Evolutionary conservation across 1,140 invertebrate genomes (phyloP).

Genomic region (Tetranychus cinnabarinus): DNA sequence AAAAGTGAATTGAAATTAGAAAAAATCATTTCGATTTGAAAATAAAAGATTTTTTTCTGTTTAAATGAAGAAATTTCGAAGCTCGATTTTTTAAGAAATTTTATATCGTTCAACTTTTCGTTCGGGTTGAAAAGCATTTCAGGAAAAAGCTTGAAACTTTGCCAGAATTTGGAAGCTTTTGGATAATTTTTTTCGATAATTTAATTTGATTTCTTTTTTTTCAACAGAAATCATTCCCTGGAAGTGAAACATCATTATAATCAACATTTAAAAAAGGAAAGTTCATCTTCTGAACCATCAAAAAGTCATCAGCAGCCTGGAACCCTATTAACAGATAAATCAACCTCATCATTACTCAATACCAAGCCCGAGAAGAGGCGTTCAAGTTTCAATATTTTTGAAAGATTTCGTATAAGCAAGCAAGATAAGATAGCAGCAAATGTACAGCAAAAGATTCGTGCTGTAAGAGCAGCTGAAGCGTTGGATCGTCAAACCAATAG

Average conservation of each 20-base stretch:
- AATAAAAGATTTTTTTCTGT: no score
- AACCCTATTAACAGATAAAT: background rate
- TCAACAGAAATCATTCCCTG: constrained; percentile 12
- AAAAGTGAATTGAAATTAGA: no score
- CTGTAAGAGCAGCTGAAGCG: constrained; percentile 15
- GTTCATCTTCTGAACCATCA: background rate
- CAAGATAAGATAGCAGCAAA: constrained; percentile 15
- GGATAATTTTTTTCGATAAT: background rate
- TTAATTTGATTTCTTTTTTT: background rate
- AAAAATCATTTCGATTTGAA: no score
- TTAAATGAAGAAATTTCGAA: no score
- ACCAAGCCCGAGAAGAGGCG: background rate
- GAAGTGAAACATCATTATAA: constrained; percentile 8
- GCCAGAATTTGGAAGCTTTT: no score
- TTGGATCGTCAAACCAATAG: constrained; percentile 13
- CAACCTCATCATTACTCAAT: background rate
- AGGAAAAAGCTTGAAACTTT: no score
- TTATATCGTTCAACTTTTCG: no score
- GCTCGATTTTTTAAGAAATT: no score
- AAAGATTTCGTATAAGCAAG: constrained; percentile 14
- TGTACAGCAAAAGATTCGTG: constrained; percentile 15
- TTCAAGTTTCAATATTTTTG: constrained; percentile 12
- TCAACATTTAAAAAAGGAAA: background rate
- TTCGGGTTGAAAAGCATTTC: no score
- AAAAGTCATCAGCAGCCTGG: constrained; percentile 1